phyloP scores from a whole-genome alignment of 2,797 vertebrate species.

The Muscicapa comitata region DNA sequence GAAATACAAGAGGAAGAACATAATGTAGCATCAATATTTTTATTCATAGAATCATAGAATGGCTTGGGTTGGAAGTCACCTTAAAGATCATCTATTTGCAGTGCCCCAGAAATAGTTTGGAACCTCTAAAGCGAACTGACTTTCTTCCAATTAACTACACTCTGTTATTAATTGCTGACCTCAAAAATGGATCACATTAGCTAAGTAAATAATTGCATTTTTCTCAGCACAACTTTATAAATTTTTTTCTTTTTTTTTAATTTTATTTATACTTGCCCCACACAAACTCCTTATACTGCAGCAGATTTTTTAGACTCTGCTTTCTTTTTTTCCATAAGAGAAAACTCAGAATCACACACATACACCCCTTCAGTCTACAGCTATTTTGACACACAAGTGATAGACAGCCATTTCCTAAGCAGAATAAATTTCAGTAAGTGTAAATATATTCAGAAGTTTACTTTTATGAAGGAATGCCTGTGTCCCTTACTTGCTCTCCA shows the following conservation, averaged over 20 bases:
- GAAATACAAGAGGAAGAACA: neutral
- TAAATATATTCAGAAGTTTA: neutral
- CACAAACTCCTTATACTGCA: neutral
- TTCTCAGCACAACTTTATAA: neutral
- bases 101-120: neutral
- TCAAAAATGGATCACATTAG: neutral
- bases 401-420: neutral
- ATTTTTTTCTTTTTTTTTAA: accelerated
- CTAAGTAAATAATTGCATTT: neutral
- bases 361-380: neutral
- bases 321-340: neutral
- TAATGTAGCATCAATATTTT: neutral
- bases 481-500: neutral
- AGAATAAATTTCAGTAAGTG: neutral
- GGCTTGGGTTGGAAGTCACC: neutral
- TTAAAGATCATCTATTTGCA: neutral
- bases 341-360: neutral
- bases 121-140: neutral
- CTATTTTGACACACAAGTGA: neutral
- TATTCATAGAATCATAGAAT: neutral
- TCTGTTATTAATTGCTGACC: neutral
- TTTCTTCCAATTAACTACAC: neutral
- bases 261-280: neutral
- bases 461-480: neutral
- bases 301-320: neutral